phyloP scores from a whole-genome alignment of 2,797 vertebrate genomes.

The Platyrinchus mystaceus region DNA sequence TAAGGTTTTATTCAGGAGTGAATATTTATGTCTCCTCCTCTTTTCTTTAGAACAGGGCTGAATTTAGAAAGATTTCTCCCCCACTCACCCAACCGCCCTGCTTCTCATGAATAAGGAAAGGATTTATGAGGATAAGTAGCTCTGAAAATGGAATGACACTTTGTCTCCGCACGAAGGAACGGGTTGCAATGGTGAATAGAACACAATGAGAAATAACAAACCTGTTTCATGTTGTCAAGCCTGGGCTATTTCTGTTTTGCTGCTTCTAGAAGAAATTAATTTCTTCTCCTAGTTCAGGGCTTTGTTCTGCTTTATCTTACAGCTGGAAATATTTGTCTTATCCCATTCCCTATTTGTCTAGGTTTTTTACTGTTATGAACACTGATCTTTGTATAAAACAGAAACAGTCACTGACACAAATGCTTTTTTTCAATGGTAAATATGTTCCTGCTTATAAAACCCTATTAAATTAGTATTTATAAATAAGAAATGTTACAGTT shows the following conservation, averaged over 20 bases:
- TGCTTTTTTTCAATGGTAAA: background rate
- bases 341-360: background rate
- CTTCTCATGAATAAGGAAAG: background rate
- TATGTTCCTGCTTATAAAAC: background rate
- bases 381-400: background rate
- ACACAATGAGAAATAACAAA: background rate
- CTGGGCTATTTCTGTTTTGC: background rate
- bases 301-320: constrained; percentile 24
- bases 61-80: background rate
- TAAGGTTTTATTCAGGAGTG: background rate
- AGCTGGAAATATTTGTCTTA: constrained; percentile 7
- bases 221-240: background rate
- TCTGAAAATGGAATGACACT: background rate
- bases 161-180: background rate
- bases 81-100: fast-evolving
- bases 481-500: background rate
- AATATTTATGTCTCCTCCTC: background rate
- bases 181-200: background rate
- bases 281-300: background rate
- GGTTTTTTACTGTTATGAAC: background rate
- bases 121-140: background rate
- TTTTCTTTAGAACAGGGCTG: background rate
- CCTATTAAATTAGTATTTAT: background rate
- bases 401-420: background rate
- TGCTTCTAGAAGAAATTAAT: background rate